These are phyloP conservation scores for Tenualosa ilisha DNA, from an alignment of 2,797 vertebrate species.

Conservation along the genomic window DNA sequence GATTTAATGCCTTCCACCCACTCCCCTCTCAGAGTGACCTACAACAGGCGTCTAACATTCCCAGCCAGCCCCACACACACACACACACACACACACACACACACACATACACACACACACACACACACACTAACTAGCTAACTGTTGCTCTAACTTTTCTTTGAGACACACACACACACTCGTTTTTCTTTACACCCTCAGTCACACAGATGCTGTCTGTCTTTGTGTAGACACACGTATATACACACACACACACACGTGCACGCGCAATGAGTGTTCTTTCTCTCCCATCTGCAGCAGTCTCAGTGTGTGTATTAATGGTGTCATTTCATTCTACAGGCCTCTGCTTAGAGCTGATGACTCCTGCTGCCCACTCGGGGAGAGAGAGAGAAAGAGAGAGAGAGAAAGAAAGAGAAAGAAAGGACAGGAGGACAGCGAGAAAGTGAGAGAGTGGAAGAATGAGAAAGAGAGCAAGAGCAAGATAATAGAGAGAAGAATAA, in stretches of 20 bases:
- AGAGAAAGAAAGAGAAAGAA: neutral
- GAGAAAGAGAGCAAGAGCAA: constrained; percentile 42
- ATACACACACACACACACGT: neutral
- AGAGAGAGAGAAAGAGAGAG: neutral
- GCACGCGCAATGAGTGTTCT: neutral
- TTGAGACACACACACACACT: neutral
- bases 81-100: neutral
- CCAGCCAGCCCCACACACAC: neutral
- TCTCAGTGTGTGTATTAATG: neutral
- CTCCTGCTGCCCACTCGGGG: neutral
- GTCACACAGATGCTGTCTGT: neutral
- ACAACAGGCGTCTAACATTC: neutral
- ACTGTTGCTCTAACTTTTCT: too few species aligned
- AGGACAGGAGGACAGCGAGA: neutral
- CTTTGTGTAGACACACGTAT: neutral
- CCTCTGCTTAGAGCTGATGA: neutral
- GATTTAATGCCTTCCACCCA: neutral
- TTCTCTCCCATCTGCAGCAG: neutral
- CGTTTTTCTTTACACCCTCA: neutral
- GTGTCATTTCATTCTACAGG: neutral
- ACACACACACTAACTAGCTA: neutral
- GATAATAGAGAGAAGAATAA: constrained; percentile 38
- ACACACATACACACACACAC: neutral
- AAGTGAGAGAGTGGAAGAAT: neutral
- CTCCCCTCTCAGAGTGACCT: neutral